Conservation (phyloP, 2,888 invertebrate genomes). For the Spilosoma lubricipeda region DNA sequence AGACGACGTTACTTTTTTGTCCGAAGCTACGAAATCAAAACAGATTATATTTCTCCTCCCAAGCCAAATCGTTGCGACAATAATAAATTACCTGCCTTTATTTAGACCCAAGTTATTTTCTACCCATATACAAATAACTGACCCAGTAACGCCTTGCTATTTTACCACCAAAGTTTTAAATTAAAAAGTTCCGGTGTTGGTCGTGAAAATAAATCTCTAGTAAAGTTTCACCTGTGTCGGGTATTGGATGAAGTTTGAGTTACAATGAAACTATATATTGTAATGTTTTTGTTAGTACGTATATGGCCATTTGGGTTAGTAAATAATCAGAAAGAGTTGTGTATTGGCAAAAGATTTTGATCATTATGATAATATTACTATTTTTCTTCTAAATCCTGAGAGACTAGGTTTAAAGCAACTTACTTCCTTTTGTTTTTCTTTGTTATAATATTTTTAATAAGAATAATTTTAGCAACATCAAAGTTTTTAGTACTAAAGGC, state of each 20-base stretch:
- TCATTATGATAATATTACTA: neutral
- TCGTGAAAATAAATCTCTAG: constrained; percentile 58
- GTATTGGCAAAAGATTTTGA: neutral
- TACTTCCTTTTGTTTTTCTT: too few species aligned
- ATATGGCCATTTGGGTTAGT: too few species aligned
- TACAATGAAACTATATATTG: constrained; percentile 25
- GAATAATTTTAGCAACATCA: neutral
- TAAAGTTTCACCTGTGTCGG: constrained; percentile 33
- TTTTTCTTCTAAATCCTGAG: neutral
- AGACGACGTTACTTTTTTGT: constrained; percentile 19
- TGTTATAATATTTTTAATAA: neutral
- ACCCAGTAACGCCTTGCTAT: constrained; percentile 8
- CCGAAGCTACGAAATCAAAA: constrained; percentile 28
- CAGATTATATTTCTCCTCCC: constrained; percentile 36
- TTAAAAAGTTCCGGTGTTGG: constrained; percentile 59
- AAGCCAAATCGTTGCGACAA: constrained; percentile 30
- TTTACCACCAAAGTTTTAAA: constrained; percentile 48
- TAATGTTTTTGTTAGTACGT: neutral
- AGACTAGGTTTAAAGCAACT: too few species aligned
- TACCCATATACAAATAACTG: constrained; percentile 7
- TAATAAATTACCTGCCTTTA: constrained; percentile 37
- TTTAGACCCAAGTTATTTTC: constrained; percentile 22
- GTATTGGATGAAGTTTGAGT: constrained; percentile 40
- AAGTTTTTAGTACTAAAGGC: too few species aligned
- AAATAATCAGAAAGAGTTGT: neutral